phyloP scores from a whole-genome alignment of 2,797 vertebrate species.

The Leuciscus waleckii region DNA sequence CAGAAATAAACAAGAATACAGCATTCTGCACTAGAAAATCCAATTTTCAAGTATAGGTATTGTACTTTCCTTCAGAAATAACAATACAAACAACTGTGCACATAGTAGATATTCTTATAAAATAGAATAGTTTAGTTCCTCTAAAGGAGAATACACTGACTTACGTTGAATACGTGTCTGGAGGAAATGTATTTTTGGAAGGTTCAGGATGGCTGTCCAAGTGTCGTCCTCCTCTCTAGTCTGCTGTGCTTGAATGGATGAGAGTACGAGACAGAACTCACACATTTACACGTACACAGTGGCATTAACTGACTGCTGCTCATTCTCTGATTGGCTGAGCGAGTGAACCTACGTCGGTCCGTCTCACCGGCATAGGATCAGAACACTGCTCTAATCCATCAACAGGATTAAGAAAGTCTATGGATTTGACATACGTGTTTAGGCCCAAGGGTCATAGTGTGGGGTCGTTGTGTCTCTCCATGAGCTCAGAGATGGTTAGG shows the following conservation, averaged over 20 bases:
- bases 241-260: not conserved
- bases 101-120: not conserved
- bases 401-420: slow-evolving; percentile 44
- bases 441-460: slow-evolving; percentile 19
- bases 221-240: not conserved
- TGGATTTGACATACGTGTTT: slow-evolving; percentile 51
- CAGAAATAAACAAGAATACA: not conserved
- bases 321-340: slow-evolving; percentile 55
- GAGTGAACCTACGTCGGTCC: not conserved
- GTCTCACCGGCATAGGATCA: slow-evolving; percentile 17
- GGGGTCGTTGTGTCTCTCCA: slow-evolving; percentile 15
- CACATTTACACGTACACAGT: slow-evolving; percentile 2
- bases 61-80: not conserved
- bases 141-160: slow-evolving; percentile 4
- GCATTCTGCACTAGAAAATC: not conserved
- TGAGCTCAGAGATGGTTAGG: slow-evolving; percentile 40
- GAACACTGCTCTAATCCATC: slow-evolving; percentile 37
- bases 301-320: slow-evolving; percentile 10
- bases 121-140: not conserved
- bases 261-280: slow-evolving; percentile 5
- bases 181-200: not conserved
- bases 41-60: not conserved
- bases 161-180: slow-evolving; percentile 12
- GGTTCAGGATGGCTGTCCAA: not conserved
- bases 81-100: not conserved